Evolutionary conservation across 2,797 vertebrate species (phyloP), one percentile per base, ranked within the genome.

Genomic region (Halcyon badia): DNA sequence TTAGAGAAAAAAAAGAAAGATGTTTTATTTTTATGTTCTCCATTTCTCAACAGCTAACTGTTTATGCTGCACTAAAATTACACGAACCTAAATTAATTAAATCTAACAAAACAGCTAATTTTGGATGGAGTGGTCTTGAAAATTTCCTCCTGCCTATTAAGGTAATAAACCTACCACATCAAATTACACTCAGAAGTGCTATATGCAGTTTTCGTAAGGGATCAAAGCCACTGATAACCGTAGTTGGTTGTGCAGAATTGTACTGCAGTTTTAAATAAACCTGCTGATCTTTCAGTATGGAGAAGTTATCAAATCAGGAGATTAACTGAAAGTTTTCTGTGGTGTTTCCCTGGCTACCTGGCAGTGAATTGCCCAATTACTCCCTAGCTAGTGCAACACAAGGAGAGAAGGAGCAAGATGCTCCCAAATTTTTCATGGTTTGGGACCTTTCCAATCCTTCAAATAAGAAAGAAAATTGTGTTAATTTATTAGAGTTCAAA

Each of bases 21-120:
- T 39, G 37, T 39, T 39, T 71, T 52, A 85, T 71, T 93, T 96
- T 95, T 70, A 54, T 78, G 33, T 33, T 87, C 48, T 90, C 11
- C 16, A n/a, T 95, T 85, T 77, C 39, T 90, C 25, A 75, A 48
- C 19, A 64, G 52, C n/a, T 82, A 68, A 83, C 54, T 89, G 31
- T 87, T 94, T 52, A 46, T 68, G 66, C 46, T 89, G 57, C 39
- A 66, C 41, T 87, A 68, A 46, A 96, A 79, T 71, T 71, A 49
- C 71, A 86, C 35, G 37, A 95, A 78, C 44, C 42, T 64, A 65
- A 78, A 84, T 68, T 54, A 83, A 87, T 85, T 85, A 82, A 77
- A 89, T 83, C 35, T 14, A 94, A 80, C 31, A 69, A 91, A 92
- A 7, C 14, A 68, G 33, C 64, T 89, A 80, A 91, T 77, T 83